A percentile compares a stretch with the other conserved stretches of the same genome.
Conservation (phyloP, 2,113 vertebrate species). For the Odontophorus gujanensis region DNA sequence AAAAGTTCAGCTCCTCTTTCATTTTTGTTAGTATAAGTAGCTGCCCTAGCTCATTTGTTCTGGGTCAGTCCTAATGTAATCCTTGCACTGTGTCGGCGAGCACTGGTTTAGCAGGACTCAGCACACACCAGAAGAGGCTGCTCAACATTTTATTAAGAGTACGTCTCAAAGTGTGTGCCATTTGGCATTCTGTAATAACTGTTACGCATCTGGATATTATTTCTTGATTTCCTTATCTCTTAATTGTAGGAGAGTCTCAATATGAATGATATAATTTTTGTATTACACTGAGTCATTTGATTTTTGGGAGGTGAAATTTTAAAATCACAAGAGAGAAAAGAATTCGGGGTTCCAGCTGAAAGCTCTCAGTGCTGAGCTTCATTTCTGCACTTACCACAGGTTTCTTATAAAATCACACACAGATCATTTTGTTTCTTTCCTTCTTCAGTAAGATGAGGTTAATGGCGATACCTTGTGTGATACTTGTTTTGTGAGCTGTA, state of each 20-base stretch:
- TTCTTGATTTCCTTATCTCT: neutral
- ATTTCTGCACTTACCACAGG: neutral
- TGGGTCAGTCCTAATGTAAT: neutral
- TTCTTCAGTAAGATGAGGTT: neutral
- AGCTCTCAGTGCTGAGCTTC: neutral
- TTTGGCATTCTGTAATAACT: neutral
- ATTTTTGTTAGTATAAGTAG: neutral
- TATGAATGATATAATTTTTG: neutral
- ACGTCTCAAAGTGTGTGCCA: neutral
- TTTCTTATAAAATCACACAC: neutral
- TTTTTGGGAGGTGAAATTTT: neutral
- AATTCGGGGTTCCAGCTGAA: neutral
- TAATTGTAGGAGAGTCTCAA: neutral
- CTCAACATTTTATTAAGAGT: neutral
- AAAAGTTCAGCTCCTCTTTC: neutral
- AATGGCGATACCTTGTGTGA: neutral
- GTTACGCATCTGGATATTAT: neutral
- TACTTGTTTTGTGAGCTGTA: neutral
- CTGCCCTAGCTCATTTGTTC: neutral
- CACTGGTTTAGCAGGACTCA: neutral
- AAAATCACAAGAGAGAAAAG: neutral
- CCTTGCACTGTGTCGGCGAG: neutral
- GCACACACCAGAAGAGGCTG: neutral
- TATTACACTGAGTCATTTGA: neutral
- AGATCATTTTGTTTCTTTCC: neutral